phyloP scores from a whole-genome alignment of 2,797 vertebrate genomes.

The Characodon lateralis region DNA sequence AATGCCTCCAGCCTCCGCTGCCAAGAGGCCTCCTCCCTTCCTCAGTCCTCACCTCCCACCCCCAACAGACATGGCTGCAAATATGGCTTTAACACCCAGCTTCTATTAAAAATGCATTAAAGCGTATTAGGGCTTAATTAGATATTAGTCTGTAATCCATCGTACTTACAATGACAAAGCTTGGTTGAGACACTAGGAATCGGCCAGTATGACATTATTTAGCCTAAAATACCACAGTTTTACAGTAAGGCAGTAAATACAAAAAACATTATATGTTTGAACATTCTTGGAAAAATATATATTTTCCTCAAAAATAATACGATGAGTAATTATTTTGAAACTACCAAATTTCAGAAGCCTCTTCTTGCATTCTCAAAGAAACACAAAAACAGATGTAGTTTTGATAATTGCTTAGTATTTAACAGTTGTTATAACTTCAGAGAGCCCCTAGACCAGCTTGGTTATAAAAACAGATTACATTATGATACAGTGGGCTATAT shows the following conservation, averaged over 20 bases:
- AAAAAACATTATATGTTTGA: not conserved
- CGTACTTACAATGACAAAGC: conserved; percentile 74
- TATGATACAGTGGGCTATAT: too few relatives aligned
- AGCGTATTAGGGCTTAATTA: conserved; percentile 82
- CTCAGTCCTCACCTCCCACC: conserved; percentile 55
- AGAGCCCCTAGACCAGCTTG: too few relatives aligned
- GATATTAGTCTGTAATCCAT: conserved; percentile 81
- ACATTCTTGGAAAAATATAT: not conserved
- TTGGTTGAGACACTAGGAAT: conserved; percentile 21
- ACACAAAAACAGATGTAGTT: too few relatives aligned
- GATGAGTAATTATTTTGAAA: too few relatives aligned
- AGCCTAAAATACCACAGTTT: not conserved
- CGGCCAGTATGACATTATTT: not conserved
- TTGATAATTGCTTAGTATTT: too few relatives aligned
- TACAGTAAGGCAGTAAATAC: not conserved
- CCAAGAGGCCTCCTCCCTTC: conserved; percentile 57
- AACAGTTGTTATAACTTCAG: too few relatives aligned
- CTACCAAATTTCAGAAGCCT: too few relatives aligned
- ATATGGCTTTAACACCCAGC: conserved; percentile 73
- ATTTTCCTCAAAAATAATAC: not conserved
- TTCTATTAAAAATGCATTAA: conserved; percentile 85
- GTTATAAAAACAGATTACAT: too few relatives aligned
- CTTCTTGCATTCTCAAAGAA: too few relatives aligned
- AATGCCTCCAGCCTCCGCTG: conserved; percentile 52
- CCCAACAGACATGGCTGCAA: conserved; percentile 45